Evolutionary conservation across 2,888 invertebrate species (phyloP), one percentile per base, ranked within the genome.

Genomic region (Invenusta paracnida): DNA sequence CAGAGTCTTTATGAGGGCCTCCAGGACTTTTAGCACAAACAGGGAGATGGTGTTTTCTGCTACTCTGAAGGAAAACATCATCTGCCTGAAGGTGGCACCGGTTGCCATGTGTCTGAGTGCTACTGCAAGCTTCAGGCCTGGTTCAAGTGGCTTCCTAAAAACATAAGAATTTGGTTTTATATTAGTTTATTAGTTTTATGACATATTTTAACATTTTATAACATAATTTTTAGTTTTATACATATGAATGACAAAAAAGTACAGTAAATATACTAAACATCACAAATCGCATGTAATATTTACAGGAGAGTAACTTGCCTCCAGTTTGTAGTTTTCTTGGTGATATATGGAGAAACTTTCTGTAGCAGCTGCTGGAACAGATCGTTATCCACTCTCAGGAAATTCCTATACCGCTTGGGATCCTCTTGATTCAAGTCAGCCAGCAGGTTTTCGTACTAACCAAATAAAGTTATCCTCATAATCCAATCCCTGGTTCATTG

Each of bases 81-180:
- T 2, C 73, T 23, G 73, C 23, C 73, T 73, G 73, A 23, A 25
- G 27, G 17, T 73, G 27, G 73, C 73, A 13, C 73, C 73, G 73
- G 27, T 73, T 13, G 73, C 73, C 27, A 73, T 13, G 73, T 73
- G 73, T 73, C 73, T 73, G 27, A 73, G 73, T 23, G 73, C 23
- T 73, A 73, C 27, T 73, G 73, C 73, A 73, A 73, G 73, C 23
- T 73, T 73, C 73, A 73, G 73, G 73, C 73, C 73, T 73, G 73
- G 73, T 73, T 73, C 73, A 23, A 73, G 27, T 13, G 73, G 73
- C 73, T 73, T 73, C 73, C 73, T 73, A 23, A 73, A 73, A 73
- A 48, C 48, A 48, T 48, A 48, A 48, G 48, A 48, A 48, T 48
- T 48, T 48, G 48, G 48, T 48, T 48, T 48, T 48, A 48, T 48